Evolutionary conservation across 2,113 vertebrate species (phyloP).

Genomic region (Phrynosoma blainvillii): DNA sequence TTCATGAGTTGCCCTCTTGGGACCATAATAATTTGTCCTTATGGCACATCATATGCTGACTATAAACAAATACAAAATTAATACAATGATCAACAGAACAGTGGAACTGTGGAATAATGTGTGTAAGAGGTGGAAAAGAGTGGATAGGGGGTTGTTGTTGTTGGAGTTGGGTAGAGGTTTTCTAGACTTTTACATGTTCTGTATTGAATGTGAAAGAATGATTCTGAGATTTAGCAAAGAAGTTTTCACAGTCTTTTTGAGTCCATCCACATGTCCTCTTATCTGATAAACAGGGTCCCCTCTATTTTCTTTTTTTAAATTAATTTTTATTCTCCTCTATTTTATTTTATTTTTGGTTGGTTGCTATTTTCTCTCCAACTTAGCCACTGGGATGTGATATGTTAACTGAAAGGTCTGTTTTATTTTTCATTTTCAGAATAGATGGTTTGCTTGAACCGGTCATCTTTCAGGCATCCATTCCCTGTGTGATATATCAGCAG

Average conservation of each 20-base stretch:
- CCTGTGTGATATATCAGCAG: not conserved
- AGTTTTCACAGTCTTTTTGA: not conserved
- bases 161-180: not conserved
- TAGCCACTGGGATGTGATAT: not conserved
- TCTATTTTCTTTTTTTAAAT: not conserved
- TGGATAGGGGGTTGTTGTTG: too few relatives aligned
- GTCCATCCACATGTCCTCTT: not conserved
- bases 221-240: not conserved
- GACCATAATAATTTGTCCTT: too few relatives aligned
- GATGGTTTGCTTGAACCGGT: not conserved
- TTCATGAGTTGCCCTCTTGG: too few relatives aligned
- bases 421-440: not conserved
- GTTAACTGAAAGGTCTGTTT: not conserved
- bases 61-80: not conserved
- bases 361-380: not conserved
- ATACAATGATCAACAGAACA: not conserved
- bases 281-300: fast-evolving
- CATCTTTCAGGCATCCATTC: not conserved
- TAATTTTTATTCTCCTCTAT: too few relatives aligned
- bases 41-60: not conserved
- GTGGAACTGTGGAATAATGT: not conserved
- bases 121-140: not conserved
- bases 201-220: not conserved
- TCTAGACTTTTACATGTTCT: not conserved
- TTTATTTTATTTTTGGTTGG: too few relatives aligned